Percentiles rank a stretch among this genome's conserved stretches.
These are phyloP conservation scores for Phaetusa simplex DNA, from an alignment of 2,113 vertebrate genomes.

Conservation along the genomic window DNA sequence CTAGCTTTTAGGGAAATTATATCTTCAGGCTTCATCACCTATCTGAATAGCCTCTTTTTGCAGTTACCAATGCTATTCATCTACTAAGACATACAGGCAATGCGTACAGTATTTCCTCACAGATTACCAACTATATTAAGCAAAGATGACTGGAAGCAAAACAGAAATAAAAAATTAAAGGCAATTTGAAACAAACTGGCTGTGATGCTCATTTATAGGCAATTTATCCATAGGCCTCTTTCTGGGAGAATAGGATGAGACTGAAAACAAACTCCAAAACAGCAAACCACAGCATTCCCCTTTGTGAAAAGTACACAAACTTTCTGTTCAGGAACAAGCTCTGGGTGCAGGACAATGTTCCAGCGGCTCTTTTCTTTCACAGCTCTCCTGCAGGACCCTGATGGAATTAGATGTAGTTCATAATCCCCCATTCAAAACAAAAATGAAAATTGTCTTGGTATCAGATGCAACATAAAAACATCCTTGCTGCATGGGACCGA, in stretches of 20 bases:
- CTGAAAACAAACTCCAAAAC: neutral
- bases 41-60: neutral
- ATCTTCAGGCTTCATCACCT: slow-evolving; percentile 22
- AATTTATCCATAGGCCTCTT: neutral
- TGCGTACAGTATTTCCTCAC: neutral
- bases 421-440: neutral
- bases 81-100: neutral
- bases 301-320: neutral
- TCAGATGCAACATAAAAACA: neutral
- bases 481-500: neutral
- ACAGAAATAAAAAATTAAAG: neutral
- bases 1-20: neutral
- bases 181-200: neutral
- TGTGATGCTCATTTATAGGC: neutral
- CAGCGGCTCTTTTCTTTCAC: neutral
- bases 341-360: neutral
- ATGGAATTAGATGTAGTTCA: neutral
- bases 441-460: neutral
- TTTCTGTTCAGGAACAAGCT: neutral
- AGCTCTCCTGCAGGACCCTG: neutral
- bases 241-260: neutral
- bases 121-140: neutral
- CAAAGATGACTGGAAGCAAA: slow-evolving; percentile 20
- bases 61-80: neutral
- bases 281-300: neutral